Evolutionary conservation across 2,797 vertebrate species (phyloP).

Genomic region (Pipistrellus pygmaeus): DNA sequence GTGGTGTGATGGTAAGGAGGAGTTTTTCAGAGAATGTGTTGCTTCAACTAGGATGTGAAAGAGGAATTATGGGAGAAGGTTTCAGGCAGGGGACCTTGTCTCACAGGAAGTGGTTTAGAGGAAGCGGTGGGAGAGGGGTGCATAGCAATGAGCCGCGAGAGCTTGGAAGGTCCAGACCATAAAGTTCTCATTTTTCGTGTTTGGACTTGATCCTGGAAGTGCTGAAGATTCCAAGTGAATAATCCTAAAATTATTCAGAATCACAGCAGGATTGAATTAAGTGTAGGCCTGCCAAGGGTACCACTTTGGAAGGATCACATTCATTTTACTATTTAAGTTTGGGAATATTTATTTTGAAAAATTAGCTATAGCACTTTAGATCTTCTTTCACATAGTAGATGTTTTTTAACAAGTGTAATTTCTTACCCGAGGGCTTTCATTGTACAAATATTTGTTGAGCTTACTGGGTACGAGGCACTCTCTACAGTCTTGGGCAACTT

Average conservation of each 20-base stretch:
- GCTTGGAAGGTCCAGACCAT: neutral
- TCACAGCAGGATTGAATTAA: neutral
- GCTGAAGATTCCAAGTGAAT: neutral
- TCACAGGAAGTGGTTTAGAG: neutral
- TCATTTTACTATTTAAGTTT: neutral
- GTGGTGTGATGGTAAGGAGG: neutral
- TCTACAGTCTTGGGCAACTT: neutral
- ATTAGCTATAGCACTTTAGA: neutral
- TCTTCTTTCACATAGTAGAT: neutral
- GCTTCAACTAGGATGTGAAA: neutral
- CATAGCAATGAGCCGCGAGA: neutral
- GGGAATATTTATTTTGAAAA: conserved; percentile 1
- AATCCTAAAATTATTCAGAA: conserved; percentile 32
- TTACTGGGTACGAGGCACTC: neutral
- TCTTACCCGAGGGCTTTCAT: neutral
- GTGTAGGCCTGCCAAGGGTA: neutral
- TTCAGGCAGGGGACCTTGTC: neutral
- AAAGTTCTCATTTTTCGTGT: neutral
- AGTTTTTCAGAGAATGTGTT: neutral
- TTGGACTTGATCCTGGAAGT: conserved; percentile 1
- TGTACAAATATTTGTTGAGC: neutral
- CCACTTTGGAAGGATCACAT: neutral
- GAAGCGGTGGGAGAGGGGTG: neutral
- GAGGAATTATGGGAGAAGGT: neutral
- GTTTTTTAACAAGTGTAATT: neutral